Percentiles rank a stretch among this genome's conserved stretches.
These are phyloP conservation scores for Heptranchias perlo DNA, from an alignment of 2,113 vertebrate species.

Conservation along the genomic window DNA sequence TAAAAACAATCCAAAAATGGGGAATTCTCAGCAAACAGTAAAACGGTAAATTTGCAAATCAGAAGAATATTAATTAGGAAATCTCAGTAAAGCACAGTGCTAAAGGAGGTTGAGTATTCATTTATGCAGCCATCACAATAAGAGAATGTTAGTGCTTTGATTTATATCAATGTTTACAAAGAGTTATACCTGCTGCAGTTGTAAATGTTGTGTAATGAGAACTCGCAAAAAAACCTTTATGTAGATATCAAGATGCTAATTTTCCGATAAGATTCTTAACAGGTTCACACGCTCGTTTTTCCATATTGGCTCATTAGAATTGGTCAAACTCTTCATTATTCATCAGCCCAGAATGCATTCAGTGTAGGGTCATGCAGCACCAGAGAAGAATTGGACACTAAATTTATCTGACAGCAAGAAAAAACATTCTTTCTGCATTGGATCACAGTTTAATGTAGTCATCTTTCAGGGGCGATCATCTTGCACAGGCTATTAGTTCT, in stretches of 20 bases:
- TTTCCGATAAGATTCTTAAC: slow-evolving; percentile 39
- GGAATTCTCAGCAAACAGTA: neutral
- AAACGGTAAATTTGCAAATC: neutral
- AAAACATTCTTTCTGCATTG: slow-evolving; percentile 23
- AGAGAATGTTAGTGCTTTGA: neutral
- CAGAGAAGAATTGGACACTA: slow-evolving; percentile 22
- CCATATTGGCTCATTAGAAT: slow-evolving; percentile 52
- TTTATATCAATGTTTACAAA: neutral
- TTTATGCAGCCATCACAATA: neutral
- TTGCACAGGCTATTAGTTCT: slow-evolving; percentile 25
- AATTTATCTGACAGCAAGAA: slow-evolving; percentile 35
- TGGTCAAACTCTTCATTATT: slow-evolving; percentile 49
- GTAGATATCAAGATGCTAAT: slow-evolving; percentile 2
- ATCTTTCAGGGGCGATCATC: slow-evolving; percentile 34
- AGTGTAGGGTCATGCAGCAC: neutral
- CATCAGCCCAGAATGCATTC: slow-evolving; percentile 35
- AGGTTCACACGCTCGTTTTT: slow-evolving; percentile 45
- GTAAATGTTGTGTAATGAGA: neutral
- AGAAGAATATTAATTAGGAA: neutral
- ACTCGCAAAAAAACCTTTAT: neutral
- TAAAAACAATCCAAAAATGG: neutral
- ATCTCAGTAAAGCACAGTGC: neutral
- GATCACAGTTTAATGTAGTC: slow-evolving; percentile 28
- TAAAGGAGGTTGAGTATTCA: neutral
- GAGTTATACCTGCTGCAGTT: neutral